Base-by-base conservation (phyloP, 2,113 vertebrate species). In the Taurulus bubalis region DNA sequence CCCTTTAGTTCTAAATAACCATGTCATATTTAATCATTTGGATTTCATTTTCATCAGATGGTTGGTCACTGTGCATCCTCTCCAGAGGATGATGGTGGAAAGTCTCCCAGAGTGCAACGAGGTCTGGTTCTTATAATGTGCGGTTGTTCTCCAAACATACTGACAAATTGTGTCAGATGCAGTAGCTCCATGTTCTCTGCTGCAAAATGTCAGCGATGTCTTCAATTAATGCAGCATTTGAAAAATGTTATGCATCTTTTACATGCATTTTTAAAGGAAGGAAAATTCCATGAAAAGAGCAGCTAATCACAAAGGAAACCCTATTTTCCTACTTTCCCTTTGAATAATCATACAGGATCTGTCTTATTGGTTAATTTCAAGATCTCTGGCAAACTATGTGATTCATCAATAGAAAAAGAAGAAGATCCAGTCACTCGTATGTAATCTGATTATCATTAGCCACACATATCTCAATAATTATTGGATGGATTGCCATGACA, bases 11-110 rank as follows among this genome's bases (percentile, higher is more conserved):
- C 63, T 8, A 69, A 80, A 80, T 78, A 83, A 88, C 84, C 69
- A 75, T 84, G 75, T 84, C 88, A 87, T 14, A 66, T 68, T 73
- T 11, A 86, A 89, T 90, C 16, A 84, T 55, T 73, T 64, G 36
- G 45, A 86, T 77, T 67, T 82, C 74, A 83, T 18, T 34, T 58
- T 80, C 42, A 40, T 85, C 80, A 77, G 45, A 70, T n/a, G 36
- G 11, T 71, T 75, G 24, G 64, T 64, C 53, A 53, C 28, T 83
- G 30, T 72, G 53, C 24, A 67, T 86, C 72, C 58, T 84, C 82
- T 85, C 75, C 73, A 82, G 82, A 82, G 73, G 71, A 73, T 1
- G 12, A 18, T 66, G 60, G 36, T 73, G 75, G 83, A 90, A 84
- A 51, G 60, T 77, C 53, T 85, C 85, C 49, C 77, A 84, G 72